Percentiles rank a stretch among this genome's conserved stretches.
Evolutionary conservation across 1,140 invertebrate species (phyloP).

Genomic region (Hypsibius dujardini): DNA sequence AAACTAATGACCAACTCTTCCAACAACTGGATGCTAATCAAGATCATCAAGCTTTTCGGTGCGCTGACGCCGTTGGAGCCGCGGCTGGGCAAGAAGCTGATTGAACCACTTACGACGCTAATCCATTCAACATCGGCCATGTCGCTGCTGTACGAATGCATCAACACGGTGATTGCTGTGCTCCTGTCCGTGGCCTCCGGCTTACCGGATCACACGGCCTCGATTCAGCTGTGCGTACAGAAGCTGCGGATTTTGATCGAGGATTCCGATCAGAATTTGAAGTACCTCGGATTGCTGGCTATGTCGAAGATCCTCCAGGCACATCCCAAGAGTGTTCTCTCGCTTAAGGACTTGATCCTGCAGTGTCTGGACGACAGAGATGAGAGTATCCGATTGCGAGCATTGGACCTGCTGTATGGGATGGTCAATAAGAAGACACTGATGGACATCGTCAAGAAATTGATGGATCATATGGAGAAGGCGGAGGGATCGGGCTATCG

Average conservation of each 20-base stretch:
- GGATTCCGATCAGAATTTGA: slow-evolving; percentile 96
- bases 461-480: slow-evolving; percentile 94
- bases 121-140: slow-evolving; percentile 99
- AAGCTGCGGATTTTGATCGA: slow-evolving; percentile 95
- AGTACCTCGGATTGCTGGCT: slow-evolving; percentile 87
- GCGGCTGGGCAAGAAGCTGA: slow-evolving; percentile 98
- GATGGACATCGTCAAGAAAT: slow-evolving; percentile 96
- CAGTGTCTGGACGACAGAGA: slow-evolving; percentile 98
- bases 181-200: slow-evolving; percentile 93
- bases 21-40: slow-evolving; percentile 99
- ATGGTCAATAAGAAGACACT: slow-evolving; percentile 93
- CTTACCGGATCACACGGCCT: slow-evolving; percentile 93
- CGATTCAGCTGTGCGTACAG: slow-evolving; percentile 95
- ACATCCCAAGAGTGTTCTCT: slow-evolving; percentile 95
- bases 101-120: slow-evolving; percentile 98
- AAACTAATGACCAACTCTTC: slow-evolving; percentile 98
- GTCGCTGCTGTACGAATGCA: slow-evolving; percentile 97
- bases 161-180: slow-evolving; percentile 98
- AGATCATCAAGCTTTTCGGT: slow-evolving; percentile 99
- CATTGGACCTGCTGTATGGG: slow-evolving; percentile 81
- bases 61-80: slow-evolving; percentile 98
- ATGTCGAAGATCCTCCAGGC: slow-evolving; percentile 99
- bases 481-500: slow-evolving; percentile 85
- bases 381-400: slow-evolving; percentile 86
- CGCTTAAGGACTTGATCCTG: slow-evolving; percentile 92